Evolutionary conservation across 2,888 invertebrate species (phyloP).

Genomic region (Drosophila paramelanica): DNA sequence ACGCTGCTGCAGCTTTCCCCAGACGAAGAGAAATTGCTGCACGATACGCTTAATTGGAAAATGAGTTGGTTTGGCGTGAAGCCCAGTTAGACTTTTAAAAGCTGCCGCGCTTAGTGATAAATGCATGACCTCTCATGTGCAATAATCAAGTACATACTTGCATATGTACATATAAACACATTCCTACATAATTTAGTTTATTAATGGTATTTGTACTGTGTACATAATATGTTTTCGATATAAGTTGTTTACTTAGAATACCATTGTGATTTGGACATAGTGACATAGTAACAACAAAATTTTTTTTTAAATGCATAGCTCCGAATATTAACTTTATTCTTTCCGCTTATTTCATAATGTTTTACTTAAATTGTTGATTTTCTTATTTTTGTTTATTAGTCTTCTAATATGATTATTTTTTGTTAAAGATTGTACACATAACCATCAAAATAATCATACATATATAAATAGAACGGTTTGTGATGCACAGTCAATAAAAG

Average conservation of each 20-base stretch:
- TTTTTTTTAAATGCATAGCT: slow-evolving; percentile 1
- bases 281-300: too few relatives aligned
- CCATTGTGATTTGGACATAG: slow-evolving; percentile 29
- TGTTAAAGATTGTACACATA: slow-evolving; percentile 11
- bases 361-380: slow-evolving; percentile 29
- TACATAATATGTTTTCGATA: slow-evolving; percentile 35
- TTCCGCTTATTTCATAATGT: slow-evolving; percentile 16
- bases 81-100: slow-evolving; percentile 86
- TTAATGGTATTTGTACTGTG: slow-evolving; percentile 50
- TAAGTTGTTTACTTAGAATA: slow-evolving; percentile 2
- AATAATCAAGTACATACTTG: slow-evolving; percentile 43
- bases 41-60: slow-evolving; percentile 85
- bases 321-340: slow-evolving; percentile 5
- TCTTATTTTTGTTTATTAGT: slow-evolving; percentile 30
- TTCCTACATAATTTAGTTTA: slow-evolving; percentile 32
- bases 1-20: slow-evolving; percentile 92
- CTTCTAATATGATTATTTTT: slow-evolving; percentile 22
- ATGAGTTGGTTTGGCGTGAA: slow-evolving; percentile 86
- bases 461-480: slow-evolving; percentile 35
- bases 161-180: slow-evolving; percentile 43
- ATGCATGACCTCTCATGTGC: slow-evolving; percentile 26
- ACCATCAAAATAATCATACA: slow-evolving; percentile 20
- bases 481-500: slow-evolving; percentile 62
- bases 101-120: slow-evolving; percentile 86
- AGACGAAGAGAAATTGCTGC: slow-evolving; percentile 94